Percentiles rank a stretch among this genome's conserved stretches.
Evolutionary conservation across 1,140 invertebrate genomes (phyloP).

Genomic region (Pachypsylla venusta): DNA sequence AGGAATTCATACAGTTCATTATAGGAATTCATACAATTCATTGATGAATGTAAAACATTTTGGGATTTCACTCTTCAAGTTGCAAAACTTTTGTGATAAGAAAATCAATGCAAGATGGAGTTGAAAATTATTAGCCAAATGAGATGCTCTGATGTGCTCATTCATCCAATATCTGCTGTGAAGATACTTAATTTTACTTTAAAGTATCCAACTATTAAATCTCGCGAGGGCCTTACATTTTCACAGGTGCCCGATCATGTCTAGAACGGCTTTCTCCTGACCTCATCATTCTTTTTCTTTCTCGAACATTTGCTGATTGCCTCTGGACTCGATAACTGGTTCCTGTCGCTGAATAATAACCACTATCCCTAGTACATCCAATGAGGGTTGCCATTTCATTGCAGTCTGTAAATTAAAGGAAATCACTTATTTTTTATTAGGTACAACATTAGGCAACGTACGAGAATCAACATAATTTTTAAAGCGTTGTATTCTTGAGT

Average conservation of each 20-base stretch:
- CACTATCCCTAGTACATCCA: constrained; percentile 36
- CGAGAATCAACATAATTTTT: not conserved
- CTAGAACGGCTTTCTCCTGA: constrained; percentile 34
- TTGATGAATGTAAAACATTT: too few species aligned
- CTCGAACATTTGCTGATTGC: constrained; percentile 81
- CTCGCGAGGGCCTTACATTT: constrained; percentile 27
- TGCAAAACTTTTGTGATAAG: too few species aligned
- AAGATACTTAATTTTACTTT: too few species aligned
- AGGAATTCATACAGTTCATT: too few species aligned
- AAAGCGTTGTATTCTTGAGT: too few species aligned
- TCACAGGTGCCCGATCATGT: constrained; percentile 26
- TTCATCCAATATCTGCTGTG: too few species aligned
- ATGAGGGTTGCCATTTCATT: constrained; percentile 23
- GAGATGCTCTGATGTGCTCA: too few species aligned
- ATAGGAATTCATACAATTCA: too few species aligned
- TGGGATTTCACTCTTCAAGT: too few species aligned
- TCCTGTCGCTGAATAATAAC: constrained; percentile 32
- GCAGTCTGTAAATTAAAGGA: constrained; percentile 22
- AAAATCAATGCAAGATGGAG: too few species aligned
- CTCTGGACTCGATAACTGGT: constrained; percentile 73
- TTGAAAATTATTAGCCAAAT: too few species aligned
- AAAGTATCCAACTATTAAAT: too few species aligned
- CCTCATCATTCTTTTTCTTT: constrained; percentile 92
- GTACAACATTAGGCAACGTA: not conserved
- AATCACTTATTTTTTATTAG: not conserved